Percentiles rank a stretch among this genome's conserved stretches.
phyloP scores from a whole-genome alignment of 2,888 invertebrate species.

The Proisotoma minuta region DNA sequence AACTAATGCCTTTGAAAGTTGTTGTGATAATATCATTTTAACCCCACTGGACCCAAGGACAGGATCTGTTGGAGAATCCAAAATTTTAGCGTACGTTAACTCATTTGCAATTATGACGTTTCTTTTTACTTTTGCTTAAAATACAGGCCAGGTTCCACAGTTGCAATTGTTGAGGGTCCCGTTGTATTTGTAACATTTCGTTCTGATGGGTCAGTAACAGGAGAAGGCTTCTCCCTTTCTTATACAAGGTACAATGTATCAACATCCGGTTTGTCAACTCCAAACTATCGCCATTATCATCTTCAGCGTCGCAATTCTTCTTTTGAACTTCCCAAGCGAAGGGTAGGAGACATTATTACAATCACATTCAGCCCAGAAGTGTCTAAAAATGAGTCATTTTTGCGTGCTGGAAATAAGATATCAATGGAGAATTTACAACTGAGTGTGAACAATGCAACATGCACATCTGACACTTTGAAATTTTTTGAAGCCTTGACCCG shows the following conservation, averaged over 20 bases:
- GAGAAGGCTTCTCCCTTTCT: constrained; percentile 13
- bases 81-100: not conserved
- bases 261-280: not conserved
- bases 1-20: constrained; percentile 18
- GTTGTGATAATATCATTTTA: constrained; percentile 18
- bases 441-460: not conserved
- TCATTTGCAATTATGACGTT: not conserved
- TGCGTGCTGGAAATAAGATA: not conserved
- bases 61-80: not conserved
- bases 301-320: not conserved
- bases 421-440: not conserved
- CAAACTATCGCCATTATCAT: not conserved
- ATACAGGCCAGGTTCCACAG: not conserved
- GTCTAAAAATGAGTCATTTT: not conserved
- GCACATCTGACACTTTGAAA: not conserved
- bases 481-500: not conserved
- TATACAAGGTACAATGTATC: not conserved
- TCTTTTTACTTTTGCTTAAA: too few relatives aligned
- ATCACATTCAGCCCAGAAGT: constrained; percentile 7
- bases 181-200: constrained; percentile 17
- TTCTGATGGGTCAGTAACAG: constrained; percentile 15
- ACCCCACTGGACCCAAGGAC: not conserved
- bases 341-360: not conserved
- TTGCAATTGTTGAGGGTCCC: constrained; percentile 11
- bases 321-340: not conserved